phyloP scores from a whole-genome alignment of 2,797 vertebrate genomes.

The Spinibarbus caldwelli region DNA sequence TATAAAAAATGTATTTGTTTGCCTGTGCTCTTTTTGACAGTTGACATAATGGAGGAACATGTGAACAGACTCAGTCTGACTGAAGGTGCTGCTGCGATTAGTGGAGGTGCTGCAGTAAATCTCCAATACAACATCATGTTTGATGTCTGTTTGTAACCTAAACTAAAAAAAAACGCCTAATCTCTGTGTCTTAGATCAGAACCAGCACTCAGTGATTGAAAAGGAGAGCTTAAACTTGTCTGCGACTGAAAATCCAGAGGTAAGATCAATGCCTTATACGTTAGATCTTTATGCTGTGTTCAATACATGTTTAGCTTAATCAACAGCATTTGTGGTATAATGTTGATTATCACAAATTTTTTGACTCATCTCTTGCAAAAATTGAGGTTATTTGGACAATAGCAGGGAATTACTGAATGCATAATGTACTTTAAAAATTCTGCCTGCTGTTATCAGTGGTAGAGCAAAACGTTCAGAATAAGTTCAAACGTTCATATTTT shows the following conservation, averaged over 20 bases:
- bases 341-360: not conserved
- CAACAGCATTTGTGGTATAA: not conserved
- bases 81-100: not conserved
- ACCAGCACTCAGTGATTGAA: not conserved
- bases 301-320: not conserved
- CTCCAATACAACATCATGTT: not conserved
- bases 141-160: not conserved
- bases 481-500: not conserved
- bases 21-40: not conserved
- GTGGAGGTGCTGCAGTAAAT: not conserved
- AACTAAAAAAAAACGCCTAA: not conserved
- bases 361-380: not conserved
- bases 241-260: not conserved
- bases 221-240: not conserved
- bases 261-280: slow-evolving; percentile 14
- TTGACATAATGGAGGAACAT: not conserved
- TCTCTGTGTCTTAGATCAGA: slow-evolving; percentile 22
- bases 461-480: not conserved
- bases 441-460: not conserved
- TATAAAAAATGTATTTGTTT: not conserved
- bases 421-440: not conserved
- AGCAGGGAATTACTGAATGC: not conserved
- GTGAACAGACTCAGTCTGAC: slow-evolving; percentile 3
- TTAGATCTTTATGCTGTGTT: not conserved
- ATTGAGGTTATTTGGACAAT: not conserved